Base-by-base conservation (phyloP, 1,140 invertebrate species). In the Drosophila ercepeae region DNA sequence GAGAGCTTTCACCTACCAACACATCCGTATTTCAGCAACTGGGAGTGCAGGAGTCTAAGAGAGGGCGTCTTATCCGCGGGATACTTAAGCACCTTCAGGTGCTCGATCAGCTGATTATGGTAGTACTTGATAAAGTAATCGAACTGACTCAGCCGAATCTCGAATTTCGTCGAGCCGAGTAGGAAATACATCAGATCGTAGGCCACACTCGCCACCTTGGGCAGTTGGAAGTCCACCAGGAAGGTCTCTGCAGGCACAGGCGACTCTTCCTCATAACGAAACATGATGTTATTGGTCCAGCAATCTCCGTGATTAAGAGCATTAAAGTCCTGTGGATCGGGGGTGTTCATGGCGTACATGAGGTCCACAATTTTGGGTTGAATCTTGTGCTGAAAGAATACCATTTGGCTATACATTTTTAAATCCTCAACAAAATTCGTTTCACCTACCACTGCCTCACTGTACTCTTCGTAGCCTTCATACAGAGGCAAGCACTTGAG, bases 271-370 rank as follows among this genome's bases (percentile, higher is more conserved):
- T 75, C 69, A 41, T 92, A 90, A 27, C 88, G 78, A 46, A 92
- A 92, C 48, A 92, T 63, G 9, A 92, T 84, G 54, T 92, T 92
- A 53, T 91, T 88, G 0, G 57, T 57, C 78, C 83, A 89, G n/a
- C 92, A 92, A 75, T 95, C 94, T 5, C 94, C 94, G 42, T 95
- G 94, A 70, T 92, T 93, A 5, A 95, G 78, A 1, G 94, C 94
- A 68, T 92, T 92, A 49, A 94, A 94, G 25, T 93, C 92, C 16
- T 93, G 91, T 0, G 90, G 61, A 41, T 75, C 54, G 2, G 42
- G 27, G 3, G 61, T 52, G 13, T 36, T 57, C 8, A 93, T 39
- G 6, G 45, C 49, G 32, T 34, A 67, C 16, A 89, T 67, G 1
- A 67, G 50, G 1, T 78, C 73, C 5, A 76, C 53, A 8, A 86